Evolutionary conservation across 2,888 invertebrate species (phyloP).

Genomic region (Mycalesis mineus): DNA sequence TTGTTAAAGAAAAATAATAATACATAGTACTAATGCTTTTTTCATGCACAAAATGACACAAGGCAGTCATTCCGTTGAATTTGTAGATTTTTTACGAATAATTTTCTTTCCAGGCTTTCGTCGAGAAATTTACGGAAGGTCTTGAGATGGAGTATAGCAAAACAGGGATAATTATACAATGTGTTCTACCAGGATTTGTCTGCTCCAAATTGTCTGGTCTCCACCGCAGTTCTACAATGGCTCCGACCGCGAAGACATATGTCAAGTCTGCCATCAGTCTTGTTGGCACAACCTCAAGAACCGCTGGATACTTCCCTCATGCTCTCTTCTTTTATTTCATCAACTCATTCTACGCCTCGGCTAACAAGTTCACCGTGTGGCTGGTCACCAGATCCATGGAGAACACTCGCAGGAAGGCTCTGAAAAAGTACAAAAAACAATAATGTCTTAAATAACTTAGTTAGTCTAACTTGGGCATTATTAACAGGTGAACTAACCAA

Average conservation of each 20-base stretch:
- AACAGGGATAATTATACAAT: conserved; percentile 87
- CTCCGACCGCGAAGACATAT: conserved; percentile 85
- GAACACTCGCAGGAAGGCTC: conserved; percentile 78
- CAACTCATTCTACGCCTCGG: conserved; percentile 65
- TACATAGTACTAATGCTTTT: no score
- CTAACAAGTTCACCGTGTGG: conserved; percentile 79
- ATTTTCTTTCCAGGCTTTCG: conserved; percentile 80
- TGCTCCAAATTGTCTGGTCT: conserved; percentile 95
- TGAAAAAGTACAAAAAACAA: conserved; percentile 73
- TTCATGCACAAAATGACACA: no score
- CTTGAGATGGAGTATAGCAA: conserved; percentile 85
- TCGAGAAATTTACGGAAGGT: conserved; percentile 88
- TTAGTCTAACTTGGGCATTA: background rate
- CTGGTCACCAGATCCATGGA: conserved; percentile 81
- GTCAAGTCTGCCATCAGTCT: conserved; percentile 84
- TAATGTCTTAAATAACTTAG: conserved; percentile 40
- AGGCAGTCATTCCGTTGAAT: no score
- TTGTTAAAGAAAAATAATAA: no score
- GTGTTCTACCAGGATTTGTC: conserved; percentile 91
- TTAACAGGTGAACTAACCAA: background rate
- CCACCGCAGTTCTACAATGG: conserved; percentile 83
- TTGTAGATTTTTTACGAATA: background rate
- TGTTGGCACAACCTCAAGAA: conserved; percentile 82
- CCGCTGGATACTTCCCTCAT: conserved; percentile 88
- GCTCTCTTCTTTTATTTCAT: conserved; percentile 75